These are phyloP conservation scores for Heliangelus exortis DNA, from an alignment of 2,797 vertebrate species.

Conservation along the genomic window DNA sequence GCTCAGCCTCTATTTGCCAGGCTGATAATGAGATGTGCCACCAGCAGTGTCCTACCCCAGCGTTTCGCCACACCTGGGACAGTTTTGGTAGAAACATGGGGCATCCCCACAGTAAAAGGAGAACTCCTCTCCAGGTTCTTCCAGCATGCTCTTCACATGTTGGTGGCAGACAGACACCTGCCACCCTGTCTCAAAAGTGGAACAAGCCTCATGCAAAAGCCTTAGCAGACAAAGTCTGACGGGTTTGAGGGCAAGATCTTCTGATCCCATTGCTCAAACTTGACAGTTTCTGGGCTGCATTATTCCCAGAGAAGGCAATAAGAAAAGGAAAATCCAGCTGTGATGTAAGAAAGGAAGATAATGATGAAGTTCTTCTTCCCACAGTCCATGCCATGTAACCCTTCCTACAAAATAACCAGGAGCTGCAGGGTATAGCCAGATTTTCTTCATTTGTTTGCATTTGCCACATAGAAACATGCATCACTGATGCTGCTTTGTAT, in stretches of 20 bases:
- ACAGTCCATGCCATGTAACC: not conserved
- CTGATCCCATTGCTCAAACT: not conserved
- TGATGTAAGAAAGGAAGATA: not conserved
- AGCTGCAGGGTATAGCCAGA: not conserved
- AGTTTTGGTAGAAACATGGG: not conserved
- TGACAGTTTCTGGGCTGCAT: not conserved
- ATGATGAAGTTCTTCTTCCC: not conserved
- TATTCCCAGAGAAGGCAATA: not conserved
- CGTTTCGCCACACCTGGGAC: not conserved
- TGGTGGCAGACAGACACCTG: not conserved
- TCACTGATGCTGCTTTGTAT: not conserved
- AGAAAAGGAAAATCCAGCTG: not conserved
- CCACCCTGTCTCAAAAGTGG: not conserved
- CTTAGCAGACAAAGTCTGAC: not conserved
- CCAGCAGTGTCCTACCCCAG: not conserved
- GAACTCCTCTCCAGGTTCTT: not conserved
- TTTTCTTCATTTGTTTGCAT: not conserved
- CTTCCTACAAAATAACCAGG: not conserved
- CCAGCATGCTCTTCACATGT: accelerated
- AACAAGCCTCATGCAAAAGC: not conserved
- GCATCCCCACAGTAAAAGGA: not conserved
- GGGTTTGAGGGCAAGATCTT: not conserved
- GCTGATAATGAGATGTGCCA: not conserved
- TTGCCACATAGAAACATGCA: not conserved
- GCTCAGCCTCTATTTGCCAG: not conserved